Evolutionary conservation across 2,888 invertebrate species (phyloP), one percentile per base, ranked within the genome.

Genomic region (Chloromyia formosa): DNA sequence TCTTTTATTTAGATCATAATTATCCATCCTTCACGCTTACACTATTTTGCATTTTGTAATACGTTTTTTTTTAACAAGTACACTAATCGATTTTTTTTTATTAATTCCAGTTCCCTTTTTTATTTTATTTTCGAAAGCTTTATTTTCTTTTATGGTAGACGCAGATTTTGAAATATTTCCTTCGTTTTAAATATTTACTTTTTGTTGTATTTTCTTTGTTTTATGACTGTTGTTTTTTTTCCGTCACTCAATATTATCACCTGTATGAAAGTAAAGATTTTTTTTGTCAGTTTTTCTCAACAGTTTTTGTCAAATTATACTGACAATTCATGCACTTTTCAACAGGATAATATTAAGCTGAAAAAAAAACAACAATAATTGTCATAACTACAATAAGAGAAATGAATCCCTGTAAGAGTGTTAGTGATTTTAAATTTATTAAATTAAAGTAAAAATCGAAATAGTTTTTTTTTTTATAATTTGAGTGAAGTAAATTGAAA

Each of bases 111-210:
- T 49, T 35, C 27, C 27, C 27, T 35, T 35, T 18, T 56, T 56
- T 10, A 10, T 56, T 3, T 16, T 18, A 56, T 56, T 56, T 20
- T 56, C 18, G 35, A 27, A 27, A n/a, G 14, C 1, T 61, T 5
- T 61, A 14, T 49, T 49, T 56, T 45, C n/a, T 27, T 66, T 45
- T 12, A 66, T 66, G 66, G 45, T 45, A 66, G 45, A 66, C 45
- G 42, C 42, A 40, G 40, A 45, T 45, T 66, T 12, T 18, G 14
- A 56, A 20, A 7, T 64, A 64, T 64, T 35, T 60, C 23, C 14
- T 23, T 61, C 20, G 12, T 12, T 7, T 61, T 35, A 27, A 64
- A 42, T 42, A n/a, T 40, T 56, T 60, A 23, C 22, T 1, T 20
- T 56, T 10, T 56, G 18, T 56, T 56, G 5, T 53, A 53, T 53